Percentiles rank a stretch among this genome's conserved stretches.
Conservation (phyloP, 2,888 invertebrate genomes). For the Cataglyphis livida region DNA sequence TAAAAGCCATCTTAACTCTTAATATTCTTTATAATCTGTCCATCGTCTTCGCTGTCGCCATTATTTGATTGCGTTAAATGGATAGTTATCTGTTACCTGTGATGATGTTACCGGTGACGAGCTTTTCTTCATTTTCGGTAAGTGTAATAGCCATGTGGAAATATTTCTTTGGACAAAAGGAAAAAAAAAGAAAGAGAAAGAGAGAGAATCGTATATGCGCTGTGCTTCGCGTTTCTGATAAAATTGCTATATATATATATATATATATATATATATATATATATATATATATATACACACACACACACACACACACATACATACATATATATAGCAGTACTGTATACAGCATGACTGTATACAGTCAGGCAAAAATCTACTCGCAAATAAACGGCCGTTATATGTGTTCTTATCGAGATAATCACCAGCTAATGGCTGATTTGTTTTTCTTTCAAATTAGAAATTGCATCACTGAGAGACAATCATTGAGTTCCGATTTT, state of each 20-base stretch:
- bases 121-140: slow-evolving; percentile 70
- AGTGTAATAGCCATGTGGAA: slow-evolving; percentile 81
- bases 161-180: slow-evolving; percentile 79
- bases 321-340: no score
- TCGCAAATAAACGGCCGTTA: slow-evolving; percentile 74
- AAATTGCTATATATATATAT: slow-evolving; percentile 62
- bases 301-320: no score
- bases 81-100: slow-evolving; percentile 76
- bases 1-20: no score
- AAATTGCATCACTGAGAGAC: neutral
- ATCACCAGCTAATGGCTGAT: slow-evolving; percentile 52
- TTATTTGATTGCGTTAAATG: slow-evolving; percentile 78
- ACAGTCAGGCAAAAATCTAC: slow-evolving; percentile 79
- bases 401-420: slow-evolving; percentile 72
- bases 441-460: neutral
- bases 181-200: slow-evolving; percentile 51
- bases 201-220: slow-evolving; percentile 66
- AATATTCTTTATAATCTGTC: no score
- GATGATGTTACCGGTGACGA: slow-evolving; percentile 36
- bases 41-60: slow-evolving; percentile 22
- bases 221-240: slow-evolving; percentile 67
- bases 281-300: no score
- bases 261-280: no score
- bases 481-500: neutral
- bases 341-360: slow-evolving; percentile 63